phyloP scores from a whole-genome alignment of 2,797 vertebrate genomes.

The Syngnathus acus region DNA sequence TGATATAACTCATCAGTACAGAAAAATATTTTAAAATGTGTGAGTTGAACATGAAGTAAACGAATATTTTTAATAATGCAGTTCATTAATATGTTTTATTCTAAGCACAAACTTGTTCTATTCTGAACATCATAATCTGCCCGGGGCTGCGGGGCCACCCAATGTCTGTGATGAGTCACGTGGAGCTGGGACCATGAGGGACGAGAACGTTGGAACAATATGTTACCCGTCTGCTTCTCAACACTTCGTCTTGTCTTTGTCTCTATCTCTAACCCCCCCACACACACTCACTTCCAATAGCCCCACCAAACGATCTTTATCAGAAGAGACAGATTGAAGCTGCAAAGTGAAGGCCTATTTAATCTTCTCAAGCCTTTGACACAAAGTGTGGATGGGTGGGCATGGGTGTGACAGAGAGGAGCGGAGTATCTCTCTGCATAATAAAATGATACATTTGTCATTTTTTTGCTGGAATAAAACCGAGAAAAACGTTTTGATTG shows the following conservation, averaged over 20 bases:
- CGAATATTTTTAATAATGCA: too few species aligned
- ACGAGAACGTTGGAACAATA: constrained; percentile 1
- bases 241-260: not conserved
- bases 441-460: not conserved
- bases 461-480: not conserved
- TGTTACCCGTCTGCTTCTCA: constrained; percentile 1
- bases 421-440: not conserved
- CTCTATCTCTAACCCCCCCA: not conserved
- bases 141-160: not conserved
- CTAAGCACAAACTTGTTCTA: not conserved
- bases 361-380: constrained; percentile 29
- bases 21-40: too few species aligned
- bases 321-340: constrained; percentile 30
- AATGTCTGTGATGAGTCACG: not conserved
- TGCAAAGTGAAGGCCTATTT: constrained; percentile 32
- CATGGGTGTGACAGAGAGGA: not conserved
- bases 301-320: constrained; percentile 28
- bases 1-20: too few species aligned
- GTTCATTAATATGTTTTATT: too few species aligned
- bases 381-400: constrained; percentile 1
- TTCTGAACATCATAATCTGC: not conserved
- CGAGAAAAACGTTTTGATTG: too few species aligned
- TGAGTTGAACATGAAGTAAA: too few species aligned
- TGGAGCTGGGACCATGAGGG: not conserved
- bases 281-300: constrained; percentile 11